A percentile compares a stretch with the other conserved stretches of the same genome.
These are phyloP conservation scores for Lagopus leucura DNA, from an alignment of 2,113 vertebrate species.

Conservation along the genomic window DNA sequence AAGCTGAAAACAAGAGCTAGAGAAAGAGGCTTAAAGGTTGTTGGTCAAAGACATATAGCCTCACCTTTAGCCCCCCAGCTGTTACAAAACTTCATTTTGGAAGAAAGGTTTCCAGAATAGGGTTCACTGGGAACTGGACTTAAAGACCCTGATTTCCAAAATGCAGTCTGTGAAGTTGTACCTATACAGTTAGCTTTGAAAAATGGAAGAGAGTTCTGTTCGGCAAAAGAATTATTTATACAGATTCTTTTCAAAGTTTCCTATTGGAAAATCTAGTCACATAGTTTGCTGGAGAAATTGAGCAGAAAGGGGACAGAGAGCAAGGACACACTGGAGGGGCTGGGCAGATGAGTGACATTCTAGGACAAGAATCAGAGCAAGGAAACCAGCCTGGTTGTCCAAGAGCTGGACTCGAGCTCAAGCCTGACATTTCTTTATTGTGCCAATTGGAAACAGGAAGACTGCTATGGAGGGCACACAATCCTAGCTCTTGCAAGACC, in stretches of 20 bases:
- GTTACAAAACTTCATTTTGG: background rate
- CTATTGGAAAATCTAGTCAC: background rate
- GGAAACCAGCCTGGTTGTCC: background rate
- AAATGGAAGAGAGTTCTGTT: background rate
- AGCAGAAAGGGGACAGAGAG: background rate
- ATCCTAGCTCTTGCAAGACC: background rate
- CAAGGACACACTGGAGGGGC: background rate
- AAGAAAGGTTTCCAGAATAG: background rate
- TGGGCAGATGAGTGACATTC: background rate
- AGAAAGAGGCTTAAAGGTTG: background rate
- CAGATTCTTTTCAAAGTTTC: background rate
- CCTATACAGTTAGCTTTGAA: background rate
- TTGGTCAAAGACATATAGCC: background rate
- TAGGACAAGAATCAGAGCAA: conserved; percentile 57
- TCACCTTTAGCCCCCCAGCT: background rate
- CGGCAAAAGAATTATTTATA: background rate
- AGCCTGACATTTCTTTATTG: background rate
- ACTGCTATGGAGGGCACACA: background rate
- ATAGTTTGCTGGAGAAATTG: background rate
- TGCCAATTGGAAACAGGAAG: background rate
- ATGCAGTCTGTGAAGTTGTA: background rate
- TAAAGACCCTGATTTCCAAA: background rate
- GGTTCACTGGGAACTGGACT: background rate
- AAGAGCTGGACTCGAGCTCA: background rate
- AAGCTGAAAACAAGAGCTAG: background rate